Conservation (phyloP, 2,797 vertebrate species). For the Microcaecilia unicolor region DNA sequence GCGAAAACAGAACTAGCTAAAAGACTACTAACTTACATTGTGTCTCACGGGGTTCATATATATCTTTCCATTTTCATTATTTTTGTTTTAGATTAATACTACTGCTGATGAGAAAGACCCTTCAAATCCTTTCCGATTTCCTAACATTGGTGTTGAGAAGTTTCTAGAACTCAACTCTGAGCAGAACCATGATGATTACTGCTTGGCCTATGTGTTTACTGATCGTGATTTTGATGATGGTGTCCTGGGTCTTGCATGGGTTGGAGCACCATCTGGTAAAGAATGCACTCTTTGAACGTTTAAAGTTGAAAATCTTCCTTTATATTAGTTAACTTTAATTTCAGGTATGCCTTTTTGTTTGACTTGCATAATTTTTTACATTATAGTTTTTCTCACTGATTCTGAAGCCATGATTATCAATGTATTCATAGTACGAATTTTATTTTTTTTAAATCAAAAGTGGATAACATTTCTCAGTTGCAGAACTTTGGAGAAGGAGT, state of each 20-base stretch:
- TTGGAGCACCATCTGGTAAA: slow-evolving; percentile 92
- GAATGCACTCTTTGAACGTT: neutral
- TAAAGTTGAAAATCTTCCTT: no score
- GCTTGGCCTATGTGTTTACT: slow-evolving; percentile 94
- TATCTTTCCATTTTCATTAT: neutral
- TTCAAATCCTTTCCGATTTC: slow-evolving; percentile 91
- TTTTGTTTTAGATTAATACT: slow-evolving; percentile 77
- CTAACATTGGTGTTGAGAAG: slow-evolving; percentile 96
- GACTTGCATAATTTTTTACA: no score
- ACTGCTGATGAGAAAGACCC: slow-evolving; percentile 78
- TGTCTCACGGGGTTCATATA: neutral
- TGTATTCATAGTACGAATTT: no score
- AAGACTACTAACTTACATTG: no score
- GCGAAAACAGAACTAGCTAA: no score
- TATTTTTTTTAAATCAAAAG: no score
- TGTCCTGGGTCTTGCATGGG: slow-evolving; percentile 92
- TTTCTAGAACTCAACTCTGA: slow-evolving; percentile 95
- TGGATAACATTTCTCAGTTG: no score
- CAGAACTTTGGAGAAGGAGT: no score
- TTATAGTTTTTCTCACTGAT: no score
- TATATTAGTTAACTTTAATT: no score
- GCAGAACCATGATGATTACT: slow-evolving; percentile 96
- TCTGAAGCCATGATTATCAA: no score
- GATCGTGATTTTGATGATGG: slow-evolving; percentile 96
- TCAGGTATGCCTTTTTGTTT: no score